Percentiles rank a stretch among this genome's conserved stretches.
Evolutionary conservation across 2,797 vertebrate species (phyloP).

Genomic region (Pipistrellus kuhlii): DNA sequence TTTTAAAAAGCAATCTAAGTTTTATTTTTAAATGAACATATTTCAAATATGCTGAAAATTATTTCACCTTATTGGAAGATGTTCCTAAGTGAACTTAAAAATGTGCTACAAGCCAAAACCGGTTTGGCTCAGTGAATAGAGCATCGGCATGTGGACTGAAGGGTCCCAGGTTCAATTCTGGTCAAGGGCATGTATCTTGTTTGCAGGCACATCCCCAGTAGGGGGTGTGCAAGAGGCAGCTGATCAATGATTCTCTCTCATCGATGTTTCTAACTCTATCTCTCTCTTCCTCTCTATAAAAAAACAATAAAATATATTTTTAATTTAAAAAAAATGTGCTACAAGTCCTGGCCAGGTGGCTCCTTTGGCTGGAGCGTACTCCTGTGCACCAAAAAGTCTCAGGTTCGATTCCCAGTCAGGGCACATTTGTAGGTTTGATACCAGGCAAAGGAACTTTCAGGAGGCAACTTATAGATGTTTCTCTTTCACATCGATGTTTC

Average conservation of each 20-base stretch:
- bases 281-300: too few species aligned
- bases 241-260: too few species aligned
- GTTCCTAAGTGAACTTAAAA: not conserved
- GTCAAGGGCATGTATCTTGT: too few species aligned
- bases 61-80: not conserved
- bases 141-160: too few species aligned
- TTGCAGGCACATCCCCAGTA: too few species aligned
- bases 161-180: too few species aligned
- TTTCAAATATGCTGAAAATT: not conserved
- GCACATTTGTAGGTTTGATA: not conserved
- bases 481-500: not conserved
- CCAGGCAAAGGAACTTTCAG: not conserved
- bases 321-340: not conserved
- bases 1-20: not conserved
- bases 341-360: not conserved
- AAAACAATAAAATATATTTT: too few species aligned
- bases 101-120: not conserved
- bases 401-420: not conserved
- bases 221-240: too few species aligned
- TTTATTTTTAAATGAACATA: conserved; percentile 21
- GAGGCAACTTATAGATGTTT: not conserved
- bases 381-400: too few species aligned
- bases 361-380: not conserved
- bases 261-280: too few species aligned
- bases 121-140: too few species aligned